phyloP scores from a whole-genome alignment of 2,888 invertebrate species.

The Crepidodera aurea region DNA sequence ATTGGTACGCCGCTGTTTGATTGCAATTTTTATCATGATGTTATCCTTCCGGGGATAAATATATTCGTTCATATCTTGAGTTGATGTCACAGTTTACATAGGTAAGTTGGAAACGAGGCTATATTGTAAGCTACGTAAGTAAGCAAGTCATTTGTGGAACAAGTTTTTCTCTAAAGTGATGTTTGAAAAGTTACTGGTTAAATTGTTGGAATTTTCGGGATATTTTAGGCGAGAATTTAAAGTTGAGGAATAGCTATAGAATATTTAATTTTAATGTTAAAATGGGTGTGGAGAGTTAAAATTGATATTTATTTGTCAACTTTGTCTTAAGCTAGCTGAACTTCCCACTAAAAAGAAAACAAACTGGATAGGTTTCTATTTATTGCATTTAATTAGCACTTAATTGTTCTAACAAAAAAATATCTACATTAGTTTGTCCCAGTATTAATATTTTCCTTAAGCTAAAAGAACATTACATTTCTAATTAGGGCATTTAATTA shows the following conservation, averaged over 20 bases:
- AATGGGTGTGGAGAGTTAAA: too few relatives aligned
- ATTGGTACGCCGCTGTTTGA: neutral
- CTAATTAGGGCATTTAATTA: too few relatives aligned
- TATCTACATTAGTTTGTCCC: too few relatives aligned
- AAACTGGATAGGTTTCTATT: too few relatives aligned
- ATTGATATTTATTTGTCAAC: too few relatives aligned
- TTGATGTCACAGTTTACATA: neutral
- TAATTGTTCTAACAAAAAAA: too few relatives aligned
- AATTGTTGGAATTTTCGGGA: neutral
- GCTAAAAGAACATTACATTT: too few relatives aligned
- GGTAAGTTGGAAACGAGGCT: neutral
- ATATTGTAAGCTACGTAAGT: neutral
- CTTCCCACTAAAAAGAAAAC: too few relatives aligned
- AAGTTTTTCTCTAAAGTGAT: neutral
- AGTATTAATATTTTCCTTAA: too few relatives aligned
- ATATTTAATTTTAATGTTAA: too few relatives aligned
- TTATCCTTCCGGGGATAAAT: neutral
- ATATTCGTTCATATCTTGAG: neutral
- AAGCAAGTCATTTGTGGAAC: neutral
- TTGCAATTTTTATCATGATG: neutral
- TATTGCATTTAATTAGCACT: too few relatives aligned
- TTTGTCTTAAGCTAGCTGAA: too few relatives aligned
- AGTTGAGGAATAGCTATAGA: neutral
- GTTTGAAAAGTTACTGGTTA: neutral
- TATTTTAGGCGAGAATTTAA: neutral